phyloP scores from a whole-genome alignment of 2,797 vertebrate genomes.

The Notolabrus celidotus region DNA sequence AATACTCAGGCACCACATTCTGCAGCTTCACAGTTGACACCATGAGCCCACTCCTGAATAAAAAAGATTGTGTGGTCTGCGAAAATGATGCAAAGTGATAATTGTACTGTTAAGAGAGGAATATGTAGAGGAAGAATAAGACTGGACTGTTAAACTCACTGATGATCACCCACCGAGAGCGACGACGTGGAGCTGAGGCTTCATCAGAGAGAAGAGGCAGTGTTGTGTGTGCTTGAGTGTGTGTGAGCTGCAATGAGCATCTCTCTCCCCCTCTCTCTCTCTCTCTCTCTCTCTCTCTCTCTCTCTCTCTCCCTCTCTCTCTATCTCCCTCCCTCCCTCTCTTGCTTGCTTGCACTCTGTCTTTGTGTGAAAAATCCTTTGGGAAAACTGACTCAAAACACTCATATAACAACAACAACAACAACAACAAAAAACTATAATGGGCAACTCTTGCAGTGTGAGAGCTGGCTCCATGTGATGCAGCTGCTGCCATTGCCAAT shows the following conservation, averaged over 20 bases:
- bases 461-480: no score
- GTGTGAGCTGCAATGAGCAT: background rate
- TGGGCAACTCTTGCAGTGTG: no score
- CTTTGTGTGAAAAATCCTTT: no score
- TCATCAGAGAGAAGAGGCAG: background rate
- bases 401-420: no score
- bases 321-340: no score
- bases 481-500: no score
- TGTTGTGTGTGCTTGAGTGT: background rate
- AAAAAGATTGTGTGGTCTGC: background rate
- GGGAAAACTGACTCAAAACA: no score
- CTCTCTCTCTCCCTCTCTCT: background rate
- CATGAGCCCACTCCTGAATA: constrained; percentile 6
- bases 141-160: background rate
- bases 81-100: background rate
- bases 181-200: background rate
- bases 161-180: constrained; percentile 13
- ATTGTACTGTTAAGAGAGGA: background rate
- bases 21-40: constrained; percentile 6
- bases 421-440: no score
- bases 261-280: constrained; percentile 12
- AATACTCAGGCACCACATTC: constrained; percentile 29
- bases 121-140: constrained; percentile 7
- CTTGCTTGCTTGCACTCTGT: no score
- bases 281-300: constrained; percentile 8